Evolutionary conservation across 2,888 invertebrate genomes (phyloP).

Genomic region (Scrobipalpa costella): DNA sequence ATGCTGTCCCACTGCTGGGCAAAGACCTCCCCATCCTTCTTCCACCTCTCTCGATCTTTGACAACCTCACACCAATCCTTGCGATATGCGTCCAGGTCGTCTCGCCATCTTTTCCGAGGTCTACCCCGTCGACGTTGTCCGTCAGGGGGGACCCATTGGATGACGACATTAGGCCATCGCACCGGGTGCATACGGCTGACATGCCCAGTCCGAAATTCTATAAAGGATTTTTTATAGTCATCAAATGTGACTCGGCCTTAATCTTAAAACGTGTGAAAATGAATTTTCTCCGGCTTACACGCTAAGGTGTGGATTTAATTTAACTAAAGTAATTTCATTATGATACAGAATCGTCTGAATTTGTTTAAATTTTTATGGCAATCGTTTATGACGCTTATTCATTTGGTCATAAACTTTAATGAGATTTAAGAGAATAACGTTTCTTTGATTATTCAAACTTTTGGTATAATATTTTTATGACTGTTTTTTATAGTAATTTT

Average conservation of each 20-base stretch:
- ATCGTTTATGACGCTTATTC: constrained; percentile 11
- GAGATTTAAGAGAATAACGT: constrained; percentile 7
- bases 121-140: too few relatives aligned
- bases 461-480: constrained; percentile 1
- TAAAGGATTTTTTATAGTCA: too few relatives aligned
- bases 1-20: too few relatives aligned
- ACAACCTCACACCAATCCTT: too few relatives aligned
- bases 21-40: too few relatives aligned
- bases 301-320: constrained; percentile 29
- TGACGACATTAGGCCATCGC: too few relatives aligned
- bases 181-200: too few relatives aligned
- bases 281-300: constrained; percentile 29
- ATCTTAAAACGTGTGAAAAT: constrained; percentile 29
- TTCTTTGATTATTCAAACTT: constrained; percentile 11
- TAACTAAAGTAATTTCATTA: constrained; percentile 28
- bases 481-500: background rate
- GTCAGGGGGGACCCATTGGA: too few relatives aligned
- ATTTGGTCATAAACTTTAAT: constrained; percentile 18
- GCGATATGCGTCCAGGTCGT: too few relatives aligned
- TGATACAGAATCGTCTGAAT: constrained; percentile 21
- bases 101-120: too few relatives aligned
- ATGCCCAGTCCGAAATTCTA: too few relatives aligned
- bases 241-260: background rate
- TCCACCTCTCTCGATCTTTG: too few relatives aligned
- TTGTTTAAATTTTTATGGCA: constrained; percentile 28